Conservation (phyloP, 2,888 invertebrate genomes). For the Selenia dentaria region DNA sequence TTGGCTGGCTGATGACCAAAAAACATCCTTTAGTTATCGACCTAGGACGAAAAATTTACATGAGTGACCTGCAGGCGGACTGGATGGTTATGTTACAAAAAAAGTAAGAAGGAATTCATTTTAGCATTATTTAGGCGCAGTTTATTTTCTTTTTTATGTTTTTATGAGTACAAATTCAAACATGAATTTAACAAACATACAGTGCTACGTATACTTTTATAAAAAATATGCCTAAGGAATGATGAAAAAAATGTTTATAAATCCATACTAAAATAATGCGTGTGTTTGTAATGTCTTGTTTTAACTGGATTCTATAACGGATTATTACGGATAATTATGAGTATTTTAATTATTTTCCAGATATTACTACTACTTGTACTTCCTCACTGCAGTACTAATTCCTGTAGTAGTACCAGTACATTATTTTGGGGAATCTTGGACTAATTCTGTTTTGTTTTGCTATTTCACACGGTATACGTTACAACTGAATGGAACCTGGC, state of each 20-base stretch:
- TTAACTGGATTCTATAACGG: too few species aligned
- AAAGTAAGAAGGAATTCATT: conserved; percentile 85
- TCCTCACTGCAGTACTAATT: conserved; percentile 83
- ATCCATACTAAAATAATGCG: too few species aligned
- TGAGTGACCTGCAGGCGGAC: conserved; percentile 90
- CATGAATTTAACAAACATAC: too few species aligned
- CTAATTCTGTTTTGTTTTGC: conserved; percentile 84
- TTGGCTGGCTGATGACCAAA: conserved; percentile 92
- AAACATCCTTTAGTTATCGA: conserved; percentile 91
- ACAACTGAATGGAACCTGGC: conserved; percentile 91
- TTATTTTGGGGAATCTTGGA: conserved; percentile 87
- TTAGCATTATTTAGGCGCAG: too few species aligned
- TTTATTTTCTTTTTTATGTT: too few species aligned
- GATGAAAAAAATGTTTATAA: too few species aligned
- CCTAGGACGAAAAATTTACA: conserved; percentile 87
- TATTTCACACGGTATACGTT: conserved; percentile 86
- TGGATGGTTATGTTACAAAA: conserved; percentile 90
- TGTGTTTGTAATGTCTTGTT: too few species aligned
- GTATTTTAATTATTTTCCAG: conserved; percentile 80
- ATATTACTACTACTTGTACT: conserved; percentile 86
- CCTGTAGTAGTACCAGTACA: conserved; percentile 87
- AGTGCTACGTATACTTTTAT: too few species aligned
- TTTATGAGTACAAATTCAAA: too few species aligned
- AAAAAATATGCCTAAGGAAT: too few species aligned
- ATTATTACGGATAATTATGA: too few species aligned